These are phyloP conservation scores for Micropterix aruncella DNA, from an alignment of 2,888 invertebrate species.

Conservation along the genomic window DNA sequence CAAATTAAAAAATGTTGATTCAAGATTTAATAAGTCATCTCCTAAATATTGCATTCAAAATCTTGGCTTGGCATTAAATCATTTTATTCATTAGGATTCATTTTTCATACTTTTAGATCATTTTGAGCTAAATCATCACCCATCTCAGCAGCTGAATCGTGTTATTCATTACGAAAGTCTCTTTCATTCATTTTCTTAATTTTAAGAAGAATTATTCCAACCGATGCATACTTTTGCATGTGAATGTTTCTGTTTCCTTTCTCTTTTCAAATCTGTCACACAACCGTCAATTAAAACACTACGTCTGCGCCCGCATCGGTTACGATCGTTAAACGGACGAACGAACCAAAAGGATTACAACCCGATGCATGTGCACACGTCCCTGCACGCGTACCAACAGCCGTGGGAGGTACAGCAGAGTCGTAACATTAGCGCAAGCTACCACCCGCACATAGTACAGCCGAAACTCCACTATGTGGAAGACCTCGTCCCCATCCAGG, in stretches of 20 bases:
- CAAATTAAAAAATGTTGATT: too few species aligned
- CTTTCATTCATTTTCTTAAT: too few species aligned
- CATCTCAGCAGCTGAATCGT: too few species aligned
- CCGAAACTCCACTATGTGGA: constrained; percentile 41
- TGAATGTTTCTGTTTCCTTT: constrained; percentile 41
- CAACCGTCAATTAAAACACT: constrained; percentile 20
- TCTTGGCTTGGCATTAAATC: too few species aligned
- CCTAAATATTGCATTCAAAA: too few species aligned
- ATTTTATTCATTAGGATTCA: too few species aligned
- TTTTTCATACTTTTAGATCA: too few species aligned
- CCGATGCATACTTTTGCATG: constrained; percentile 37
- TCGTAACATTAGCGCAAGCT: constrained; percentile 24
- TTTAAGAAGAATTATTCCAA: too few species aligned
- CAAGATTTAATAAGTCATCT: too few species aligned
- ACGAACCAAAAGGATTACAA: constrained; percentile 5
- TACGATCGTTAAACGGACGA: constrained; percentile 4
- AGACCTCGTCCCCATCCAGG: constrained; percentile 39
- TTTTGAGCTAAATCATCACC: too few species aligned
- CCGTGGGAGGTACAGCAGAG: constrained; percentile 53
- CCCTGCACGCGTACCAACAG: constrained; percentile 48
- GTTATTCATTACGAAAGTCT: too few species aligned
- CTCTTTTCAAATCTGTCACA: constrained; percentile 32
- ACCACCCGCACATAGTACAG: constrained; percentile 15
- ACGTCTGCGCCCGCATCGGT: constrained; percentile 26
- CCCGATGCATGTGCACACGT: constrained; percentile 25